Conservation (phyloP, 2,113 vertebrate genomes). For the Cervus canadensis region DNA sequence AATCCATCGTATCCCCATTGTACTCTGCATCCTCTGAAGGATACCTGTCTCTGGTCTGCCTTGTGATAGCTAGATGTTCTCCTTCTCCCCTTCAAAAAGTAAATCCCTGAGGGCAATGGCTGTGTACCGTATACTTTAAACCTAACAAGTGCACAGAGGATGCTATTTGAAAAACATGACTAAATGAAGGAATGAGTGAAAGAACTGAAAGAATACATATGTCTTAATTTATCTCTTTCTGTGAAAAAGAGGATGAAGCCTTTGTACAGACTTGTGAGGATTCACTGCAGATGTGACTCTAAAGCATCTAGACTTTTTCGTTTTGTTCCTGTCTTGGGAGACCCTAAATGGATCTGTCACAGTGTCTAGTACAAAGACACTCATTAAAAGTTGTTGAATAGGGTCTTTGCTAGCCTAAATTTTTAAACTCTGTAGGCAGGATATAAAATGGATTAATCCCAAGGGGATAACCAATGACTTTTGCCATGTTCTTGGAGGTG, state of each 20-base stretch:
- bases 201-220: neutral
- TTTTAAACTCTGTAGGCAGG: neutral
- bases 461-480: neutral
- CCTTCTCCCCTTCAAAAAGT: neutral
- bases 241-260: neutral
- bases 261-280: neutral
- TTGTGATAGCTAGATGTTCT: neutral
- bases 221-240: neutral
- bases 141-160: neutral
- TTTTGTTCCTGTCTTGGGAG: neutral
- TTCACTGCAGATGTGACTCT: neutral
- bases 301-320: neutral
- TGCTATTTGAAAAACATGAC: neutral
- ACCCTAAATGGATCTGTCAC: neutral
- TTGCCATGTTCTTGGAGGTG: neutral
- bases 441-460: neutral
- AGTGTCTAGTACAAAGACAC: neutral
- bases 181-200: neutral
- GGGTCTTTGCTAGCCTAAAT: neutral
- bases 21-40: neutral
- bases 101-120: neutral
- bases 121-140: neutral
- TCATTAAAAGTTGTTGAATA: neutral
- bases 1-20: neutral
- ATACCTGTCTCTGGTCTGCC: neutral